These are phyloP conservation scores for Halcyon smyrnensis DNA, from an alignment of 2,797 vertebrate species.

Conservation along the genomic window DNA sequence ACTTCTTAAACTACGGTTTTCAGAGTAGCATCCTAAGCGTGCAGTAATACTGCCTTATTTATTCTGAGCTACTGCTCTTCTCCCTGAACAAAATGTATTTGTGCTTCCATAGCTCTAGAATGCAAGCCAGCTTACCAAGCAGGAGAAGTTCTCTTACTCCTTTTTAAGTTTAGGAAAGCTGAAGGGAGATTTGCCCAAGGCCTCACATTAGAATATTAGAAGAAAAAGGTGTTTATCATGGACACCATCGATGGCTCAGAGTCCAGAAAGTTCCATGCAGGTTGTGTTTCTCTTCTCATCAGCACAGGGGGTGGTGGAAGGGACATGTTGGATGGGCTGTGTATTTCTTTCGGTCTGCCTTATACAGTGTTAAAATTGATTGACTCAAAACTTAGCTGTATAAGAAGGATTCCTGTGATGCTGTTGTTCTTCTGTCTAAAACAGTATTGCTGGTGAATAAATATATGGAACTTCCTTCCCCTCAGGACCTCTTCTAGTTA, in stretches of 20 bases:
- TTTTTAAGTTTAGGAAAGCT: neutral
- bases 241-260: neutral
- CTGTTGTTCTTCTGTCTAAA: neutral
- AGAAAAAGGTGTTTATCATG: neutral
- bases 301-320: neutral
- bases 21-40: neutral
- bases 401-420: neutral
- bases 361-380: neutral
- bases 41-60: neutral
- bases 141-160: neutral
- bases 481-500: neutral
- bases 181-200: neutral
- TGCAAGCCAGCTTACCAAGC: neutral
- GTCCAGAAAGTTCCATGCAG: neutral
- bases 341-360: neutral
- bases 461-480: neutral
- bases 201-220: too few relatives aligned
- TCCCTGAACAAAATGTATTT: neutral
- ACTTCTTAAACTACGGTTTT: neutral
- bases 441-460: neutral
- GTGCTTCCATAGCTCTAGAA: neutral
- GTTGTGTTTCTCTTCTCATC: neutral
- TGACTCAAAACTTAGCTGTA: neutral
- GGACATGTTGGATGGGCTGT: rapidly evolving
- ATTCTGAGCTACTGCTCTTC: neutral